A percentile compares a stretch with the other conserved stretches of the same genome.
phyloP scores from a whole-genome alignment of 1,140 invertebrate genomes.

The Euglossa dilemma region DNA sequence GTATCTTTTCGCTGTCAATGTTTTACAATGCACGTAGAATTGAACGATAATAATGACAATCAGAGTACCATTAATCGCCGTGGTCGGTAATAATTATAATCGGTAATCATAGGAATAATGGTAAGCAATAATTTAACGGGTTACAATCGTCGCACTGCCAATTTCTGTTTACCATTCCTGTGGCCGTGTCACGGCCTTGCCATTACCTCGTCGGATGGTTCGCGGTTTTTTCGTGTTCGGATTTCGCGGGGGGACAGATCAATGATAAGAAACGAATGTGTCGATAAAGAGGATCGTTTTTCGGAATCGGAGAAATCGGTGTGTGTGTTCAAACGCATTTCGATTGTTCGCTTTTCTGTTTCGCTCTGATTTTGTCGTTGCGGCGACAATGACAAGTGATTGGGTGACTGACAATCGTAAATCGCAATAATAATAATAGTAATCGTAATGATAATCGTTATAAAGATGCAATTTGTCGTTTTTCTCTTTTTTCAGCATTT shows the following conservation, averaged over 20 bases:
- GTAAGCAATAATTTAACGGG: constrained; percentile 51
- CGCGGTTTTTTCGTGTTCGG: not conserved
- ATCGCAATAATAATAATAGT: constrained; percentile 75
- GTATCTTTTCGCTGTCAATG: constrained; percentile 74
- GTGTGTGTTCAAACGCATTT: too few species aligned
- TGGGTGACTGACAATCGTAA: constrained; percentile 75
- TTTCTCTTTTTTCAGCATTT: constrained; percentile 65
- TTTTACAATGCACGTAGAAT: constrained; percentile 78
- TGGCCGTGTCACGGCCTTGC: constrained; percentile 4
- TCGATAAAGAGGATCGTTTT: constrained; percentile 24
- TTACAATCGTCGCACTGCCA: constrained; percentile 40
- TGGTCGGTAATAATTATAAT: constrained; percentile 60
- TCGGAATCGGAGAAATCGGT: too few species aligned
- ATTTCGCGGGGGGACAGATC: not conserved
- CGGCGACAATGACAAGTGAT: constrained; percentile 57
- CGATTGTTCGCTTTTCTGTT: too few species aligned
- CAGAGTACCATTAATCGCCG: constrained; percentile 75
- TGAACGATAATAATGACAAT: constrained; percentile 75
- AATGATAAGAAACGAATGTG: constrained; percentile 51
- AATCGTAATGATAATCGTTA: constrained; percentile 72
- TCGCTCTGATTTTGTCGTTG: not conserved
- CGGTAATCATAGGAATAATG: constrained; percentile 13
- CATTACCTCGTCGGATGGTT: not conserved
- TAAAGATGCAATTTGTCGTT: constrained; percentile 75
- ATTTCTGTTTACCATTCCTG: constrained; percentile 25